Evolutionary conservation across 1,140 invertebrate species (phyloP), one percentile per base, ranked within the genome.

Genomic region (Argopecten irradians): DNA sequence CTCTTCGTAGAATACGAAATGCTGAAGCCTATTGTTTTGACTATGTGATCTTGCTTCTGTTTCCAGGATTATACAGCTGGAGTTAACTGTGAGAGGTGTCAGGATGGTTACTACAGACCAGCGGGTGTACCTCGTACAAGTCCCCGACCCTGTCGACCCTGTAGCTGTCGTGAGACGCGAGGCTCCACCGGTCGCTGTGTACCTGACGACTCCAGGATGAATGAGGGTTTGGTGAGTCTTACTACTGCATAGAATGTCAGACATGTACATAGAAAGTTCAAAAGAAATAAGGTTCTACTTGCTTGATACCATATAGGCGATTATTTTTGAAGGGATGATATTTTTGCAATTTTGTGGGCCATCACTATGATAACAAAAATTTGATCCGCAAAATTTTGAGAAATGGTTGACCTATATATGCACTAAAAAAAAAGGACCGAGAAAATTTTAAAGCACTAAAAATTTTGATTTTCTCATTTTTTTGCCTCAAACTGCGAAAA

Each of bases 1-100:
- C n/a, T n/a, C n/a, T n/a, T n/a, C n/a, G n/a, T n/a, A n/a, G n/a
- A n/a, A n/a, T n/a, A n/a, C n/a, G n/a, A n/a, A n/a, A n/a, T n/a
- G n/a, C n/a, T n/a, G n/a, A n/a, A n/a, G n/a, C n/a, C n/a, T n/a
- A 83, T 41, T 82, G 0, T 82, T 41, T 87, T 89, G 34, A 82
- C n/a, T 33, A 82, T 28, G 11, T 1, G 28, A 85, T 16, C 28
- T 36, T 85, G 14, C 34, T 34, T 55, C n/a, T 84, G 36, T n/a
- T 91, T 88, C 13, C 86, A 95, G 92, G 97, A 99, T 94, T 98
- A 99, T 94, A 99, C 99, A 0, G 97, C 98, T 93, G 99, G 99
- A 16, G 98, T 99, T 86, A 99, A 99, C 95, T 99, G 99, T 95
- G 97, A 99, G 94, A 97, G 97, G 88, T 99, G 99, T 95, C 97